A percentile compares a stretch with the other conserved stretches of the same genome.
Conservation (phyloP, 2,113 vertebrate genomes). For the Otis tarda region DNA sequence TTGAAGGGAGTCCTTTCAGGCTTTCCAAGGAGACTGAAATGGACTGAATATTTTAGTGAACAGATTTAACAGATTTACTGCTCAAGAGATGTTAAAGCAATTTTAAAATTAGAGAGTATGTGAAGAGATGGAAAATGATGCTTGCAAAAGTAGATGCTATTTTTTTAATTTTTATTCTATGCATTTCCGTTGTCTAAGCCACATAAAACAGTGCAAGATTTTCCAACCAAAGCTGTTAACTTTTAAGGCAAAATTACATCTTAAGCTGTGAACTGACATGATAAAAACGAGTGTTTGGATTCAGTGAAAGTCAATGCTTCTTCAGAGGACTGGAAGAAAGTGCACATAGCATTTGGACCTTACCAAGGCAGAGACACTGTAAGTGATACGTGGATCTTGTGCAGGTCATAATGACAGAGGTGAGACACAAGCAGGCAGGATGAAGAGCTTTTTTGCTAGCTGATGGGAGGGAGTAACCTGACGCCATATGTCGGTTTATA, state of each 20-base stretch:
- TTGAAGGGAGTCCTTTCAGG: not conserved
- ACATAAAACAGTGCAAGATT: not conserved
- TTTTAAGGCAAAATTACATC: not conserved
- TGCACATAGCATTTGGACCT: not conserved
- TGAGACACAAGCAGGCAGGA: not conserved
- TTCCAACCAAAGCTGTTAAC: not conserved
- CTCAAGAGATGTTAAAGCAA: not conserved
- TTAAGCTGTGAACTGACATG: not conserved
- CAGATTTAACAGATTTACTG: not conserved
- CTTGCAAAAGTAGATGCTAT: not conserved
- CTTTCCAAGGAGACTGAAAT: not conserved
- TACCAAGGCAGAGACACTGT: accelerated
- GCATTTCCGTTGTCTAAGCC: not conserved
- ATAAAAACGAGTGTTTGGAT: not conserved
- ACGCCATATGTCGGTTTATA: not conserved
- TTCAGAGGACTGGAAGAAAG: not conserved
- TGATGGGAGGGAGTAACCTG: not conserved
- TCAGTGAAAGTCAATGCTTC: not conserved
- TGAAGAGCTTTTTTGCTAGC: not conserved
- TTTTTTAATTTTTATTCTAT: not conserved
- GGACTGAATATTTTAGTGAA: not conserved
- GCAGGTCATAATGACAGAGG: not conserved
- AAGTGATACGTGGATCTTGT: not conserved
- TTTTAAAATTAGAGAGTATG: not conserved
- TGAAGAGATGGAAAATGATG: not conserved